These are phyloP conservation scores for Peromyscus maniculatus DNA, from an alignment of 2,113 vertebrate species.

Conservation along the genomic window DNA sequence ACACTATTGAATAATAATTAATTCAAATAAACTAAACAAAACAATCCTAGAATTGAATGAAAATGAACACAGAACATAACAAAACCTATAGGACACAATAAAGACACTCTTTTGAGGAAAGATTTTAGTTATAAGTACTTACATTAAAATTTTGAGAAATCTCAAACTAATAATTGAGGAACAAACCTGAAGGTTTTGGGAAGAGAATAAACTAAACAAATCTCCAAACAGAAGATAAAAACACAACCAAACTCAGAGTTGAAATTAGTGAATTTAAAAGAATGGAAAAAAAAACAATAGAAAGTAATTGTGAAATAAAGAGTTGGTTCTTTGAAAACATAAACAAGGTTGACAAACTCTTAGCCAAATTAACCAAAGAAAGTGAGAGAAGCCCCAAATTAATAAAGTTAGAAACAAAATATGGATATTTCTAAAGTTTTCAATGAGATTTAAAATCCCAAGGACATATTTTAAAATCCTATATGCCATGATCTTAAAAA, in stretches of 20 bases:
- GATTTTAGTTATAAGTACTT: not conserved
- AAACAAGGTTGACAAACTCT: not conserved
- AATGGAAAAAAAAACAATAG: not conserved
- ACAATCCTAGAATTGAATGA: not conserved
- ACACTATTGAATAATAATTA: not conserved
- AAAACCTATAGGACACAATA: not conserved
- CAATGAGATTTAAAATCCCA: too few species aligned
- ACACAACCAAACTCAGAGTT: not conserved
- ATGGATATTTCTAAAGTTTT: too few species aligned
- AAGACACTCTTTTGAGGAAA: not conserved
- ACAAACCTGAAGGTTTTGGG: not conserved
- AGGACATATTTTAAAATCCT: too few species aligned
- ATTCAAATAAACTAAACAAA: not conserved
- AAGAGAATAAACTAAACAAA: not conserved
- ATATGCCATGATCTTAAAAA: too few species aligned
- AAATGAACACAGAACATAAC: not conserved
- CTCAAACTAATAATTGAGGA: not conserved
- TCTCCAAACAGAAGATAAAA: not conserved
- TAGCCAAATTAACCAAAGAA: not conserved
- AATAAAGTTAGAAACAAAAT: not conserved
- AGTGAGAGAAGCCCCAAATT: not conserved
- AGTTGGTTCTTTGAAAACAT: not conserved
- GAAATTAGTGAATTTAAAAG: not conserved
- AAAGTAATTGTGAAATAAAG: not conserved
- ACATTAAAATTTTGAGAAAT: not conserved